A percentile compares a stretch with the other conserved stretches of the same genome.
These are phyloP conservation scores for Phalacrocorax brasilianus DNA, from an alignment of 2,113 vertebrate species.

Conservation along the genomic window DNA sequence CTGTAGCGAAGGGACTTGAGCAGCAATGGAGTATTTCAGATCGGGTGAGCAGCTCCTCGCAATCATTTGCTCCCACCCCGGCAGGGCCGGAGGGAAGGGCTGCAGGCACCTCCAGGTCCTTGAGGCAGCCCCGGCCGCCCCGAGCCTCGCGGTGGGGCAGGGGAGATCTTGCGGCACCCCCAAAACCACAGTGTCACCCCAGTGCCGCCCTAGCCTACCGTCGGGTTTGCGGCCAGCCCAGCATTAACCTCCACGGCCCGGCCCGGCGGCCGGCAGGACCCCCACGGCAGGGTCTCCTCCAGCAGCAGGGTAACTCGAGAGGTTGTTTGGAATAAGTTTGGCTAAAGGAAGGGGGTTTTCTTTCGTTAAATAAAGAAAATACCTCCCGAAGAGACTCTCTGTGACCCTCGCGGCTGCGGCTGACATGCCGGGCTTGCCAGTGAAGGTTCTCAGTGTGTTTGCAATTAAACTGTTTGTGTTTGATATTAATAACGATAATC, in stretches of 20 bases:
- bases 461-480: slow-evolving; percentile 74
- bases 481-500: slow-evolving; percentile 76
- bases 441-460: slow-evolving; percentile 63
- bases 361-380: slow-evolving; percentile 73
- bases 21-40: background rate
- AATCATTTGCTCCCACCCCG: background rate
- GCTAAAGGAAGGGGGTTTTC: background rate
- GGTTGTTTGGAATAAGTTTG: slow-evolving; percentile 56
- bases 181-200: rapidly evolving
- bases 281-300: background rate
- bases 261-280: background rate
- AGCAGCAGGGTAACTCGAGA: slow-evolving; percentile 57
- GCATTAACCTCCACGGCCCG: background rate
- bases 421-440: slow-evolving; percentile 40
- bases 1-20: too few species aligned
- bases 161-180: background rate
- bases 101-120: too few species aligned
- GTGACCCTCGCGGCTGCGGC: slow-evolving; percentile 49
- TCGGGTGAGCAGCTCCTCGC: too few species aligned
- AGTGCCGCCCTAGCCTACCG: background rate
- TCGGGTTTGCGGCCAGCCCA: background rate
- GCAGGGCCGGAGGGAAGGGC: background rate
- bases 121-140: background rate
- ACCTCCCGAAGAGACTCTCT: slow-evolving; percentile 55
- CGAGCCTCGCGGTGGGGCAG: background rate